Base-by-base conservation (phyloP, 2,797 vertebrate species). In the Hypotaenidia okinawae region DNA sequence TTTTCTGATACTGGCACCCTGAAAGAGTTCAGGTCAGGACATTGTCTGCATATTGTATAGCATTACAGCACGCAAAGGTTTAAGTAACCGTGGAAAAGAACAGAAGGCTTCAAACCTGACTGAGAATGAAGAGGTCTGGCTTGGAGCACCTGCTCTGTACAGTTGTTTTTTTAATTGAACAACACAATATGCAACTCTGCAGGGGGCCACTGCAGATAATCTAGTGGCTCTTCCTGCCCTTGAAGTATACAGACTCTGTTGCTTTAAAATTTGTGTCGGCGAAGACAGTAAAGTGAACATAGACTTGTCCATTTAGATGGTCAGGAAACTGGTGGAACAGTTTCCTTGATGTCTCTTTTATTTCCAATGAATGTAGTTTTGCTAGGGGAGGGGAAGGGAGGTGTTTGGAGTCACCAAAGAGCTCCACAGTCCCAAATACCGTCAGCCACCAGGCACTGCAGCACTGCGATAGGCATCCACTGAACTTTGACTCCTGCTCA, bases 21-120 rank as follows among this genome's bases (percentile, higher is more conserved):
- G 76, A 91, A 95, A 77, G 79, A 93, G 91, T 97, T 97, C 94
- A 95, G 85, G 57, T 91, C 92, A 95, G 95, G 94, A 90, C 89
- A 66, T 64, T 52, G 55, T 94, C 93, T 95, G 72, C 66, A 35
- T 94, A 63, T 84, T 94, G 68, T 90, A 79, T 39, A 79, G 64
- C 59, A 61, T 67, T 94, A 77, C 84, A 95, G 77, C 66, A 84
- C 41, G 28, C 47, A 88, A 89, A 92, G 79, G 49, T 92, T 95
- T 90, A 86, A 94, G 41, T 68, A 91, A 70, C 47, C 49, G 35
- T 39, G 39, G 74, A 95, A 89, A 87, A 75, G 55, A 87, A 76
- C 39, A 49, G 54, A 45, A 94, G 84, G 67, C 59, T 92, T 89
- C 47, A 49, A 68, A 92, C 39, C 28, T 28, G 41, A 59, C 43